phyloP scores from a whole-genome alignment of 2,797 vertebrate species.

The Otolemur crassicaudatus region DNA sequence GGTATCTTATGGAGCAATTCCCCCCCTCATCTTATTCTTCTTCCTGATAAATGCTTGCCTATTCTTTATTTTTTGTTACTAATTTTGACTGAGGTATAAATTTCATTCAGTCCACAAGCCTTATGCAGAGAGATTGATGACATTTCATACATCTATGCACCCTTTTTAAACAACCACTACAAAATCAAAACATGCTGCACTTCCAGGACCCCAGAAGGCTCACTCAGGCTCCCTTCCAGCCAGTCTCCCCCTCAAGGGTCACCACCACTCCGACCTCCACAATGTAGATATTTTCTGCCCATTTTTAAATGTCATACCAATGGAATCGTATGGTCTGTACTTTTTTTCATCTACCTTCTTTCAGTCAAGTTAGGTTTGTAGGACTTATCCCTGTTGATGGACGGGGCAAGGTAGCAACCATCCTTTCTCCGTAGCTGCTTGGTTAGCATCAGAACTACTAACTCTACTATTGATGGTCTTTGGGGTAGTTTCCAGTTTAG shows the following conservation, averaged over 20 bases:
- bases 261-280: background rate
- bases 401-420: background rate
- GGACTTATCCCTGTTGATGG: background rate
- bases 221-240: background rate
- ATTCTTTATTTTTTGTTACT: background rate
- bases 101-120: background rate
- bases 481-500: background rate
- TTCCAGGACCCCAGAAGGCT: background rate
- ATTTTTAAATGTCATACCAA: background rate
- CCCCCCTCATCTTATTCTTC: background rate
- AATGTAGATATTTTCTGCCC: background rate
- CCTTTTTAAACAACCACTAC: background rate
- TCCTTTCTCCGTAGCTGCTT: background rate
- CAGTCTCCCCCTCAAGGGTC: background rate
- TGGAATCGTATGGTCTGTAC: background rate
- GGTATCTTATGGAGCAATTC: background rate
- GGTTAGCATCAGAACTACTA: background rate
- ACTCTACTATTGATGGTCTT: background rate
- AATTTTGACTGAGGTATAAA: background rate
- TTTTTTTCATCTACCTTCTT: background rate
- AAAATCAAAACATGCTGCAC: background rate
- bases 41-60: background rate
- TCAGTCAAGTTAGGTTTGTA: constrained; percentile 8
- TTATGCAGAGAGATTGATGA: background rate
- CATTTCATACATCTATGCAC: background rate